Conservation (phyloP, 1,140 invertebrate genomes). For the Alviniconcha marisindica region DNA sequence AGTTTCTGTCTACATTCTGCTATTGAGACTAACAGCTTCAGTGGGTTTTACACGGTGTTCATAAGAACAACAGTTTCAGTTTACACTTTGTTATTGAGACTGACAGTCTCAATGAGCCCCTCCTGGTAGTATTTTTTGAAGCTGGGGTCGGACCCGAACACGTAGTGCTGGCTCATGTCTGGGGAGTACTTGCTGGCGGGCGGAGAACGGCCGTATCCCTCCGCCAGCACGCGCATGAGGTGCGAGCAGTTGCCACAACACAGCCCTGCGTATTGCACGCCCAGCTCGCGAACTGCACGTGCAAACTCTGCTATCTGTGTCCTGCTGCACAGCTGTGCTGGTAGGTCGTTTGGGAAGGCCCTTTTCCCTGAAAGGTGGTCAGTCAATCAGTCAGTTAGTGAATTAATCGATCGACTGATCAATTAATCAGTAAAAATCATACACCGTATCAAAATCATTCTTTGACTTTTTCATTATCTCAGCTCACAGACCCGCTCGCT, state of each 20-base stretch:
- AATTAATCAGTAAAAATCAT: no score
- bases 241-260: conserved; percentile 69
- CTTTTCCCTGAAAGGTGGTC: conserved; percentile 53
- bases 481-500: neutral
- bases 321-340: conserved; percentile 51
- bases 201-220: conserved; percentile 60
- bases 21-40: no score
- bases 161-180: conserved; percentile 57
- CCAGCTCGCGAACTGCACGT: conserved; percentile 58
- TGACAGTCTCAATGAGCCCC: conserved; percentile 22
- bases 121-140: conserved; percentile 30
- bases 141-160: conserved; percentile 47
- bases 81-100: conserved; percentile 24
- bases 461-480: neutral
- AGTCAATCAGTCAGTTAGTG: no score
- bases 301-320: conserved; percentile 63
- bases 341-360: conserved; percentile 61
- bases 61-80: no score
- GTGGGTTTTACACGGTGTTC: no score
- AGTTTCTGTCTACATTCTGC: no score
- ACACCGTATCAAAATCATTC: no score
- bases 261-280: conserved; percentile 69
- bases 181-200: conserved; percentile 62
- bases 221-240: conserved; percentile 63
- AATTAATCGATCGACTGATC: no score